These are phyloP conservation scores for Byasa hedistus DNA, from an alignment of 2,888 invertebrate genomes.

Conservation along the genomic window DNA sequence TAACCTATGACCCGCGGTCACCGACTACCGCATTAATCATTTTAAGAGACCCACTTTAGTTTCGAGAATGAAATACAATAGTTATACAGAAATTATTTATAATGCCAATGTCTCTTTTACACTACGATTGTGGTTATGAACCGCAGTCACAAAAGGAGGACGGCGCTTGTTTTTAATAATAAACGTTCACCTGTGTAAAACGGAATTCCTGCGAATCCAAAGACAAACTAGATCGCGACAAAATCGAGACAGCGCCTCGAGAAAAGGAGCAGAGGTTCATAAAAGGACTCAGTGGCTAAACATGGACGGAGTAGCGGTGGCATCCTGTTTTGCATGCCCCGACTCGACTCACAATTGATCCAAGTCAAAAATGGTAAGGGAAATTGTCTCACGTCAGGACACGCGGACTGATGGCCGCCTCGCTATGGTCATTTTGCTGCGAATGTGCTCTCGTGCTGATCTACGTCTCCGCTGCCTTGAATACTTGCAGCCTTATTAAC, in stretches of 20 bases:
- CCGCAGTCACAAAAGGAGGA: no score
- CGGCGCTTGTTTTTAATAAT: no score
- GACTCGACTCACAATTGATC: slow-evolving; percentile 58
- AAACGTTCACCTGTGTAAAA: no score
- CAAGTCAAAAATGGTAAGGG: slow-evolving; percentile 57
- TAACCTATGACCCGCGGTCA: no score
- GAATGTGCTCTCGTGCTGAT: slow-evolving; percentile 14
- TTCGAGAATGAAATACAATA: no score
- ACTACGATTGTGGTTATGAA: no score
- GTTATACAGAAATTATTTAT: no score
- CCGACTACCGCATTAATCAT: no score
- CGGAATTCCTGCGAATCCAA: slow-evolving; percentile 40
- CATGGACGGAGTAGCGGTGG: slow-evolving; percentile 45
- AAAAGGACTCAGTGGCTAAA: slow-evolving; percentile 54
- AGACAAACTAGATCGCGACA: slow-evolving; percentile 47
- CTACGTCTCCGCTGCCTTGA: not conserved
- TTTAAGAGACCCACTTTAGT: no score
- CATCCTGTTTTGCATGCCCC: slow-evolving; percentile 59
- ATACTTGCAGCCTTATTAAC: slow-evolving; percentile 6
- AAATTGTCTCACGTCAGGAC: slow-evolving; percentile 59
- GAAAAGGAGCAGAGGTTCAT: slow-evolving; percentile 46
- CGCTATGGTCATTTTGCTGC: slow-evolving; percentile 35
- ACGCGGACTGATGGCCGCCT: slow-evolving; percentile 31
- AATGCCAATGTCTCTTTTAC: no score
- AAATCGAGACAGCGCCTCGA: slow-evolving; percentile 48